phyloP scores from a whole-genome alignment of 2,113 vertebrate species.

The Brachyistius frenatus region DNA sequence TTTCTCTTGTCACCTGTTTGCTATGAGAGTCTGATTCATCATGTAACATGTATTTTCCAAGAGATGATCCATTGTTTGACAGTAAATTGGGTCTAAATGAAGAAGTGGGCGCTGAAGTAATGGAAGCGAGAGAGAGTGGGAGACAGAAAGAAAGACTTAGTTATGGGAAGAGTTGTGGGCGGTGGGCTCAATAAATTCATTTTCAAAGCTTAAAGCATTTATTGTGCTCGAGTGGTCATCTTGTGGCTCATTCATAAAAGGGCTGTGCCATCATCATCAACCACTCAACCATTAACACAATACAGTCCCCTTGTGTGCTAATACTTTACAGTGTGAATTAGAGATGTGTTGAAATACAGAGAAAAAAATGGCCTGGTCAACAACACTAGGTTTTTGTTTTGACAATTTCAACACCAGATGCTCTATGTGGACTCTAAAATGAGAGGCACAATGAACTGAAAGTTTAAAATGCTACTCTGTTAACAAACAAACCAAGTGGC shows the following conservation, averaged over 20 bases:
- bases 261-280: slow-evolving; percentile 36
- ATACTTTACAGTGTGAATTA: slow-evolving; percentile 43
- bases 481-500: not conserved
- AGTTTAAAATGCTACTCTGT: not conserved
- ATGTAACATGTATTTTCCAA: not conserved
- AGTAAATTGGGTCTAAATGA: slow-evolving; percentile 28
- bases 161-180: slow-evolving; percentile 13
- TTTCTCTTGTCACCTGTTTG: slow-evolving; percentile 33
- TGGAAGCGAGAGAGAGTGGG: not conserved
- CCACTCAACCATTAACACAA: slow-evolving; percentile 51
- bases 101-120: slow-evolving; percentile 24
- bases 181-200: slow-evolving; percentile 46
- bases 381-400: slow-evolving; percentile 34
- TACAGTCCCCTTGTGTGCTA: slow-evolving; percentile 7
- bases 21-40: slow-evolving; percentile 12
- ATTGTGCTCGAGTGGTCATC: slow-evolving; percentile 58
- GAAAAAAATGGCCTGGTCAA: slow-evolving; percentile 58
- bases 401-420: not conserved
- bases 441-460: not conserved
- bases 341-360: slow-evolving; percentile 24
- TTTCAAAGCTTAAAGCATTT: slow-evolving; percentile 47
- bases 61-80: slow-evolving; percentile 19
- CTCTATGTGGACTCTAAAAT: not conserved
- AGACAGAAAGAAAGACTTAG: slow-evolving; percentile 12
- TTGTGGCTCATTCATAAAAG: slow-evolving; percentile 50